Evolutionary conservation across 2,888 invertebrate genomes (phyloP), one percentile per base, ranked within the genome.

Genomic region (Leptopilina drosophilae): DNA sequence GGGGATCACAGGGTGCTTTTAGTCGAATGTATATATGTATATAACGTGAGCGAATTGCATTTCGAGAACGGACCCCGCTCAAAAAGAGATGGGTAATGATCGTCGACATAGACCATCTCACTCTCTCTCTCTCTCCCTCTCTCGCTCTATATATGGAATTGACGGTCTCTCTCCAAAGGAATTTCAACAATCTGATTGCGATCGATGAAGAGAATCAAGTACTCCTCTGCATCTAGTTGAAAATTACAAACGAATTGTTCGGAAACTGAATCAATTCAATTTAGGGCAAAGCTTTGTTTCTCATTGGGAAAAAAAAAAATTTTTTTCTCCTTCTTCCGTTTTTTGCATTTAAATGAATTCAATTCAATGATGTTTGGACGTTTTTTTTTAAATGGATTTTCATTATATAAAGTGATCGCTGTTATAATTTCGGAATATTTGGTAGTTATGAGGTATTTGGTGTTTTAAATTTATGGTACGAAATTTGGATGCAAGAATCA

Each of bases 161-260:
- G 49, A 49, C n/a, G 56, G 42, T 14, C 46, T 8, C 65, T 66
- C 64, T 42, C 20, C 75, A 46, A 76, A 56, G 77, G 80, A 80
- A 80, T 77, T 80, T 80, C 77, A 66, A 66, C 62, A 73, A 77
- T 77, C 79, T 26, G 73, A 69, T 77, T 79, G 77, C 53, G 15
- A 53, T 64, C n/a, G 49, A 77, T 77, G 77, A 49, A 69, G 77
- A 79, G 76, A 79, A 59, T 40, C 78, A 69, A 69, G 69, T 40
- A 56, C 64, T 56, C 42, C 42, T 6, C 59, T 76, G 49, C 77
- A 56, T 62, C 82, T 76, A 56, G 75, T 81, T 59, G 80, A 79
- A 82, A 83, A 82, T 84, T 80, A 83, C 81, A 84, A 83, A 82
- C 80, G 81, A 82, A 83, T 81, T 81, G 83, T 82, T 84, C 76